A percentile compares a stretch with the other conserved stretches of the same genome.
These are phyloP conservation scores for Graptemys geographica DNA, from an alignment of 2,797 vertebrate species.

Conservation along the genomic window DNA sequence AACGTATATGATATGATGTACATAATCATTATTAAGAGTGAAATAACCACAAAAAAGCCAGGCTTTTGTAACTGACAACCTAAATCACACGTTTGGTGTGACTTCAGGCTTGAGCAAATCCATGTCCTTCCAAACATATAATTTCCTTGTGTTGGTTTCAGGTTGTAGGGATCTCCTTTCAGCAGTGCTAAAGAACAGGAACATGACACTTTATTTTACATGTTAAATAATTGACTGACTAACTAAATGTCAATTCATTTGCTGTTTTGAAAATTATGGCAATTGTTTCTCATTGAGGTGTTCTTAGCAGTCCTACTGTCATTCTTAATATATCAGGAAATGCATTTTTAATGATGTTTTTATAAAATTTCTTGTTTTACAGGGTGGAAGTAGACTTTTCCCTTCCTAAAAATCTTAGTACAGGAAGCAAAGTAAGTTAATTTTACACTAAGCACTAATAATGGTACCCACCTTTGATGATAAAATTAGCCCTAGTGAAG, in stretches of 20 bases:
- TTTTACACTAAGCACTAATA: background rate
- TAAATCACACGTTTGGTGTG: conserved; percentile 76
- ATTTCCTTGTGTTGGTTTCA: background rate
- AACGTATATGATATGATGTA: conserved; percentile 87
- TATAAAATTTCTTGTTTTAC: background rate
- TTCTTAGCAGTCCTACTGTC: background rate
- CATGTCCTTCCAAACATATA: fast-evolving
- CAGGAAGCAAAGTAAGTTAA: background rate
- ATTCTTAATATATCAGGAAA: background rate
- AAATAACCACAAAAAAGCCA: conserved; percentile 60
- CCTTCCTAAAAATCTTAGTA: background rate
- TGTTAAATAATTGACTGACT: background rate
- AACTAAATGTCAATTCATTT: background rate
- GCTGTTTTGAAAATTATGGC: background rate
- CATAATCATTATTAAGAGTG: conserved; percentile 82
- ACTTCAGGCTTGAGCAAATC: conserved; percentile 1
- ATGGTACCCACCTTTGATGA: background rate
- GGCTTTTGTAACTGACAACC: conserved; percentile 71
- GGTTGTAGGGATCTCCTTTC: background rate
- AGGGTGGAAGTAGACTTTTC: background rate
- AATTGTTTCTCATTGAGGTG: background rate
- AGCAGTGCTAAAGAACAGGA: background rate
- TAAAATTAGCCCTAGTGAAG: background rate
- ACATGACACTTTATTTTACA: background rate
- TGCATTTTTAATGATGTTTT: background rate